These are phyloP conservation scores for Eudemis profundana DNA, from an alignment of 2,888 invertebrate genomes.

Conservation along the genomic window DNA sequence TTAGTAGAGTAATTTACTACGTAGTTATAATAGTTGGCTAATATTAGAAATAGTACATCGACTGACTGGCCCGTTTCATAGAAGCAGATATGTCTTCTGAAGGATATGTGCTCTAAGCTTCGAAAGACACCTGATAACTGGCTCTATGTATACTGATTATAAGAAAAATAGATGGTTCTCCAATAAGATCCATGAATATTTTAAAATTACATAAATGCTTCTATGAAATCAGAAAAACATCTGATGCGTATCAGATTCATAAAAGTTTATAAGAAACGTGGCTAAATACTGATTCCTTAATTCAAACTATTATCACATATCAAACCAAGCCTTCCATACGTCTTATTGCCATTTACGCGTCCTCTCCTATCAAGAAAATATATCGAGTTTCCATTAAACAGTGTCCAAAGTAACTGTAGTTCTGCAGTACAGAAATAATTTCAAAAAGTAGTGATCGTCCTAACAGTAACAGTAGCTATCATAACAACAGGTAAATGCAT, in stretches of 20 bases:
- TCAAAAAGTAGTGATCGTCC: conserved; percentile 35
- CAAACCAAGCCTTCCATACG: conserved; percentile 62
- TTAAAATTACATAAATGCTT: conserved; percentile 68
- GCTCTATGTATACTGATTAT: conserved; percentile 32
- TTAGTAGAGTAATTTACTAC: conserved; percentile 51
- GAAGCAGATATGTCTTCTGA: conserved; percentile 76
- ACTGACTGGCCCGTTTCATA: conserved; percentile 62
- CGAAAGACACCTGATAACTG: conserved; percentile 25
- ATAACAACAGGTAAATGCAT: conserved; percentile 77
- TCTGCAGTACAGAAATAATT: conserved; percentile 42
- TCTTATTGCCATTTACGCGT: conserved; percentile 54
- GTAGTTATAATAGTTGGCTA: conserved; percentile 49
- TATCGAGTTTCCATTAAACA: conserved; percentile 40
- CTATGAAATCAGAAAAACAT: conserved; percentile 73
- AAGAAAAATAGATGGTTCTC: conserved; percentile 41
- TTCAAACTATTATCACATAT: conserved; percentile 80
- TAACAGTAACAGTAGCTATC: conserved; percentile 61
- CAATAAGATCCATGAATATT: conserved; percentile 27
- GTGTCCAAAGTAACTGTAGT: conserved; percentile 45
- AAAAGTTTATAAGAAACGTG: conserved; percentile 56
- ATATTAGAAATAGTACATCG: conserved; percentile 51
- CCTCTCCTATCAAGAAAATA: conserved; percentile 46
- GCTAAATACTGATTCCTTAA: conserved; percentile 63
- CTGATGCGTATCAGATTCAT: conserved; percentile 54
- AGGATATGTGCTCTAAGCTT: conserved; percentile 64